phyloP scores from a whole-genome alignment of 1,140 invertebrate genomes.

The Pygmarrhopalites habei region DNA sequence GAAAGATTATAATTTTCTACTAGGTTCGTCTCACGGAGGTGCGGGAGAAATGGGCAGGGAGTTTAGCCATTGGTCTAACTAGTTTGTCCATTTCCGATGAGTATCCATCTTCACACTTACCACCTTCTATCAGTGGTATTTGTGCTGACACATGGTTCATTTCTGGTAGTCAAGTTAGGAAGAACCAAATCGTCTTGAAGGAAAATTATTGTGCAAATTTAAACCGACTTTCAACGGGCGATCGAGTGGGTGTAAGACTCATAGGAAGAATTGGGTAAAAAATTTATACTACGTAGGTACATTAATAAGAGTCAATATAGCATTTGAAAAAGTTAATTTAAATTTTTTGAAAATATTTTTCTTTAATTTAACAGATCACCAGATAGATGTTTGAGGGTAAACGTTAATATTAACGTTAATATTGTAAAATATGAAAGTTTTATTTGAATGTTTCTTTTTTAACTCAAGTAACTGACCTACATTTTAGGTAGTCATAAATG shows the following conservation, averaged over 20 bases:
- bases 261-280: no score
- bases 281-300: no score
- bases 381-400: slow-evolving; percentile 48
- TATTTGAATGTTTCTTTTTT: no score
- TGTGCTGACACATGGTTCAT: slow-evolving; percentile 48
- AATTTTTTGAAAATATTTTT: no score
- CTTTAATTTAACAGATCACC: no score
- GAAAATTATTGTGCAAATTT: slow-evolving; percentile 64
- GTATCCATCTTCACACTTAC: slow-evolving; percentile 52
- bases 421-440: background rate
- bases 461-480: no score
- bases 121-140: slow-evolving; percentile 47
- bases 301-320: no score
- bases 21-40: slow-evolving; percentile 61
- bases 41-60: slow-evolving; percentile 62
- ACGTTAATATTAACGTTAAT: background rate
- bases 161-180: slow-evolving; percentile 52
- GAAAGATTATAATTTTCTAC: background rate
- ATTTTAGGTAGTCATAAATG: slow-evolving; percentile 63
- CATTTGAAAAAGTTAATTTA: no score
- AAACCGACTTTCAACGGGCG: slow-evolving; percentile 68
- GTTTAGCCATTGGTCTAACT: slow-evolving; percentile 67
- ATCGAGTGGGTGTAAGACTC: slow-evolving; percentile 50
- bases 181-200: slow-evolving; percentile 52
- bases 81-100: slow-evolving; percentile 57